Evolutionary conservation across 2,797 vertebrate species (phyloP), one percentile per base, ranked within the genome.

Genomic region (Cryptoblepharus egeriae): DNA sequence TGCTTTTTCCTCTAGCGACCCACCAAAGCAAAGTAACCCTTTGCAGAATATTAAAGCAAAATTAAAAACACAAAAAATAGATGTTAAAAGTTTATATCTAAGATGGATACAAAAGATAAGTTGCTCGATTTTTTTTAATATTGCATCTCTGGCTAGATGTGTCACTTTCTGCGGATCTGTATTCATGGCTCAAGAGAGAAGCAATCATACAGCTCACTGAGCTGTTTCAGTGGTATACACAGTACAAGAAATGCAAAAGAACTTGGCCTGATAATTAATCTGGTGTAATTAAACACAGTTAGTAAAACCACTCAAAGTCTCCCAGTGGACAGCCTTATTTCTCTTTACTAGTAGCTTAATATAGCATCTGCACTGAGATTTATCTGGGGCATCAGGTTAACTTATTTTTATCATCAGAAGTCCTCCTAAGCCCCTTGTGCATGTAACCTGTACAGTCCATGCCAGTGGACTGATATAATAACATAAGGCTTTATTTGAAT

Each of bases 241-340:
- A 73, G 69, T 77, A 37, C 49, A 73, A 72, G 69, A 42, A 65
- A 58, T 32, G 45, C 37, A 77, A 32, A 64, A 83, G 68, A 64
- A 83, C 20, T 72, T 72, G 35, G 69, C 16, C 60, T 58, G 49
- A 58, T 73, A 78, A 78, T 73, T 55, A 78, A 73, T 73, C 60
- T 78, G 45, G 28, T 67, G 10, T 72, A 78, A 78, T 83, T 73
- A 78, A 78, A 72, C 45, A 45, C 45, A 65, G 75, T 83, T 78
- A 72, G 81, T 69, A 71, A 76, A 68, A 82, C 4, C 37, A 75
- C 4, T 69, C 73, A 28, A 65, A 26, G n/a, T 45, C 24, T 75
- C 73, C 73, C n/a, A 60, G 64, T 37, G 30, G 64, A 32, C 10
- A 28, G 52, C 4, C 22, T 68, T 75, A 24, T 71, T 70, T 39